phyloP scores from a whole-genome alignment of 2,797 vertebrate species.

The Mormyrus proboscirostris region DNA sequence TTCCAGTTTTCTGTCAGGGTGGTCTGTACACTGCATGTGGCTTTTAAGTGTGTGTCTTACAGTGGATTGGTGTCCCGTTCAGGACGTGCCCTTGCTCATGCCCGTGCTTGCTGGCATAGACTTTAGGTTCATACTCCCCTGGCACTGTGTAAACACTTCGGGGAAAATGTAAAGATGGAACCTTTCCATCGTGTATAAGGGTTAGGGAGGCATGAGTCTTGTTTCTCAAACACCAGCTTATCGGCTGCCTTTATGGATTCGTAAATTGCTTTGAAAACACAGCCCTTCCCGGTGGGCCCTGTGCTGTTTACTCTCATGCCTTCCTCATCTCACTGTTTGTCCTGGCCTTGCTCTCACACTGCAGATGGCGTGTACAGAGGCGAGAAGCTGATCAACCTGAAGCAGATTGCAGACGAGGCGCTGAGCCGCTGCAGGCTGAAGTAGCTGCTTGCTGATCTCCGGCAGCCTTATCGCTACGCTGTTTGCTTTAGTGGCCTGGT shows the following conservation, averaged over 20 bases:
- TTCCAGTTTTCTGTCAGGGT: background rate
- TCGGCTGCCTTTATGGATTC: background rate
- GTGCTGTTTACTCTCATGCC: background rate
- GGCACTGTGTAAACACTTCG: background rate
- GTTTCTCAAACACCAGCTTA: background rate
- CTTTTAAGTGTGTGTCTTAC: background rate
- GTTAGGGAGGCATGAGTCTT: background rate
- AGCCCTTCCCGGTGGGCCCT: background rate
- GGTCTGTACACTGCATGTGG: background rate
- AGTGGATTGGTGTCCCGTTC: background rate
- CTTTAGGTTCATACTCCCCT: background rate
- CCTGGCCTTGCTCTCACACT: background rate
- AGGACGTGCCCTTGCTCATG: no score
- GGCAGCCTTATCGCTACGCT: conserved; percentile 20
- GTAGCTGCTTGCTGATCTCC: conserved; percentile 38
- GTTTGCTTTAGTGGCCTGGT: conserved; percentile 41
- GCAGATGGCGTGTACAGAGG: conserved; percentile 69
- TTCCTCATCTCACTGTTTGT: background rate
- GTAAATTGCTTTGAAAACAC: background rate
- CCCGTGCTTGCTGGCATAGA: background rate
- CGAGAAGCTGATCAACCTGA: conserved; percentile 70
- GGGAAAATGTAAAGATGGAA: background rate
- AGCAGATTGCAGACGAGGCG: conserved; percentile 64
- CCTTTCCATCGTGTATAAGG: background rate
- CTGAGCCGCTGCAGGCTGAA: conserved; percentile 60